Percentiles rank a stretch among this genome's conserved stretches.
These are phyloP conservation scores for Drosophila pandora DNA, from an alignment of 1,140 invertebrate species.

Conservation along the genomic window DNA sequence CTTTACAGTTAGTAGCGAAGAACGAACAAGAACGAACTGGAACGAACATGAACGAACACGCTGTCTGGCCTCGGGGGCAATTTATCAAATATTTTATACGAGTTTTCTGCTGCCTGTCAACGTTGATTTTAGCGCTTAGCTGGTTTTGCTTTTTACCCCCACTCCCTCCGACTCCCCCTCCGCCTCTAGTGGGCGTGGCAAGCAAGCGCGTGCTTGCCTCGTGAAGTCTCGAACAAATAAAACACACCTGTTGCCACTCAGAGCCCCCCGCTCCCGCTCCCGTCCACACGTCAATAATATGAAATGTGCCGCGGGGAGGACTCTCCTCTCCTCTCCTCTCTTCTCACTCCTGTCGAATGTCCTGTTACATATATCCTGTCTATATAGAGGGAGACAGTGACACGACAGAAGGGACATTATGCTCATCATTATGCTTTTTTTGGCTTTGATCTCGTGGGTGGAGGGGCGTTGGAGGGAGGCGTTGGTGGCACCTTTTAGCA, in stretches of 20 bases:
- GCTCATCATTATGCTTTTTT: background rate
- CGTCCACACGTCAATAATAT: constrained; percentile 46
- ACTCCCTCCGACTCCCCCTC: too few species aligned
- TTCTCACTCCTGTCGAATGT: background rate
- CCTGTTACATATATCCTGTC: background rate
- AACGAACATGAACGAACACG: too few species aligned
- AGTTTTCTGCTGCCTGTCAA: constrained; percentile 66
- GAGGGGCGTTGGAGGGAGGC: too few species aligned
- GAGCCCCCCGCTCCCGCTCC: too few species aligned
- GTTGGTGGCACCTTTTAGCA: too few species aligned
- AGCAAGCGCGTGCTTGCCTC: too few species aligned
- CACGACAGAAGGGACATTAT: background rate
- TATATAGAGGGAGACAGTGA: background rate
- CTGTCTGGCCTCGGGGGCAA: constrained; percentile 43
- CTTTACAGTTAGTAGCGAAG: too few species aligned
- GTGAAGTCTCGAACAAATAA: constrained; percentile 48
- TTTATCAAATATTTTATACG: constrained; percentile 73
- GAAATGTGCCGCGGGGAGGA: background rate
- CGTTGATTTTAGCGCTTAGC: constrained; percentile 76
- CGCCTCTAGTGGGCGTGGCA: background rate
- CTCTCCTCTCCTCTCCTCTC: too few species aligned
- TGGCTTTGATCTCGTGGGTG: background rate
- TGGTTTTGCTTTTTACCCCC: background rate
- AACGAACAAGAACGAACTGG: too few species aligned
- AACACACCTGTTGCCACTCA: constrained; percentile 71